Conservation (phyloP, 2,888 invertebrate genomes). For the Pollenia labialis region DNA sequence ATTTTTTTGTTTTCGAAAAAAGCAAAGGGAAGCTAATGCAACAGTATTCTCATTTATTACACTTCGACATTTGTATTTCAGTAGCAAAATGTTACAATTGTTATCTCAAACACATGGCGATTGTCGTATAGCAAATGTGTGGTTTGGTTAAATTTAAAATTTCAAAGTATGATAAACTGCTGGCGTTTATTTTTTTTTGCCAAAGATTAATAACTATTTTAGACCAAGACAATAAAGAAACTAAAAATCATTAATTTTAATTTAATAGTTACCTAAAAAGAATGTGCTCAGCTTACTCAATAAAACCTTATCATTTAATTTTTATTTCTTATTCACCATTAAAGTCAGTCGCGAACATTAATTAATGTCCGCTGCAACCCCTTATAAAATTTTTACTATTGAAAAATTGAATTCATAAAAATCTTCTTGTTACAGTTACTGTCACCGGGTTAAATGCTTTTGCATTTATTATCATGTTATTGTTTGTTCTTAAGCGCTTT, state of each 20-base stretch:
- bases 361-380: not conserved
- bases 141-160: not conserved
- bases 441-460: conserved; percentile 55
- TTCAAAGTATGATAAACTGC: conserved; percentile 3
- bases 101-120: not conserved
- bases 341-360: not conserved
- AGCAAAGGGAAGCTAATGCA: conserved; percentile 39
- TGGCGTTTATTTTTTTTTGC: conserved; percentile 23
- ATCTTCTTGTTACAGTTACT: not conserved
- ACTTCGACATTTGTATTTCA: conserved; percentile 18
- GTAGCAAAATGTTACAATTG: not conserved
- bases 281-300: not conserved
- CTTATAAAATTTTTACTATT: conserved; percentile 4
- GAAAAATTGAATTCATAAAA: conserved; percentile 51
- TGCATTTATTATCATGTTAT: conserved; percentile 68
- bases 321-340: not conserved
- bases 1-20: not conserved
- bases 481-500: conserved; percentile 59
- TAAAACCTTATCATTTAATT: not conserved
- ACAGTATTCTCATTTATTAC: conserved; percentile 20
- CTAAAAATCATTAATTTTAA: too few relatives aligned
- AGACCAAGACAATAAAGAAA: too few relatives aligned
- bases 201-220: conserved; percentile 37
- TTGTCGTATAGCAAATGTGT: conserved; percentile 42
- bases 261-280: too few relatives aligned